Evolutionary conservation across 2,113 vertebrate genomes (phyloP).

Genomic region (Chinchilla lanigera): DNA sequence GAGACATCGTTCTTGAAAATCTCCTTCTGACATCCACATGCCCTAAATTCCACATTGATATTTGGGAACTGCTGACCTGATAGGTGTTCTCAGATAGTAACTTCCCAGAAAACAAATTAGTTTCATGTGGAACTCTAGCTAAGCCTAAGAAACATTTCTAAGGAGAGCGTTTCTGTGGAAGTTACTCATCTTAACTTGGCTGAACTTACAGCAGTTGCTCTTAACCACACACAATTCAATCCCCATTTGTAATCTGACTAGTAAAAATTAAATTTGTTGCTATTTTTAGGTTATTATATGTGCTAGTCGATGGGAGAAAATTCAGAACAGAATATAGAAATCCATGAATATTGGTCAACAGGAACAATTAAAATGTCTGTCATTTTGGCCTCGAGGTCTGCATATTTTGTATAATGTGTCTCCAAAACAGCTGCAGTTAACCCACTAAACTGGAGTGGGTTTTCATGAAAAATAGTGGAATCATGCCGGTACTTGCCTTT

Average conservation of each 20-base stretch:
- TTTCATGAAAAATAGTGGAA: constrained; percentile 61
- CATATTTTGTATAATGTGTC: background rate
- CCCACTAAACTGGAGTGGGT: background rate
- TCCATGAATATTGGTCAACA: background rate
- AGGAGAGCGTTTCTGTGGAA: constrained; percentile 42
- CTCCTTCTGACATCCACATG: background rate
- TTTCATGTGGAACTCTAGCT: constrained; percentile 7
- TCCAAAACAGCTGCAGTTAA: constrained; percentile 53
- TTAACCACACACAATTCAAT: constrained; percentile 14
- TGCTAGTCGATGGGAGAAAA: background rate
- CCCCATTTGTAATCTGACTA: constrained; percentile 32
- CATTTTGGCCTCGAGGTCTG: background rate
- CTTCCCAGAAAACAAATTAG: constrained; percentile 23
- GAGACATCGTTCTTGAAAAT: background rate
- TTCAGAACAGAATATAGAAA: constrained; percentile 9
- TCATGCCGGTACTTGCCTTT: background rate
- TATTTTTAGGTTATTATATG: background rate
- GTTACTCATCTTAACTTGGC: constrained; percentile 60
- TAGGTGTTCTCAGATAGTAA: background rate
- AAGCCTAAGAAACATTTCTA: constrained; percentile 8
- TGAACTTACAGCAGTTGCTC: background rate
- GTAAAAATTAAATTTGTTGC: background rate
- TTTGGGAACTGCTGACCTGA: background rate
- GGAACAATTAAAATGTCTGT: constrained; percentile 3
- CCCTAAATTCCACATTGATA: background rate